Percentiles rank a stretch among this genome's conserved stretches.
These are phyloP conservation scores for Thysanoteuthis rhombus DNA, from an alignment of 2,888 invertebrate genomes.

Conservation along the genomic window DNA sequence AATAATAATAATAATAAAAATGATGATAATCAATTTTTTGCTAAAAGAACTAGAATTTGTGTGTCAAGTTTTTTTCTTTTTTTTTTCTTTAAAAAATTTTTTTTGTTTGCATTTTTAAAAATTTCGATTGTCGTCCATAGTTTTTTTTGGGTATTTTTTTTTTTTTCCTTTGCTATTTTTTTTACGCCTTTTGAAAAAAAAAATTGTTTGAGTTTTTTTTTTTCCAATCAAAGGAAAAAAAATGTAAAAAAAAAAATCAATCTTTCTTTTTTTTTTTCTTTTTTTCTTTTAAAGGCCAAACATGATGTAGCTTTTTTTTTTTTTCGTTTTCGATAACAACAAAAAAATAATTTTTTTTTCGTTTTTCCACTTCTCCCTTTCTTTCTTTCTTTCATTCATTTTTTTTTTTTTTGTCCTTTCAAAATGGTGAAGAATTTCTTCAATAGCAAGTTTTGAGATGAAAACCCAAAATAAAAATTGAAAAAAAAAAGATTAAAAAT, in stretches of 20 bases:
- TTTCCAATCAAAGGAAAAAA: not conserved
- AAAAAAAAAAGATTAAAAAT: not conserved
- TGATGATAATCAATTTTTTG: too few relatives aligned
- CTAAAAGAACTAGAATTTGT: not conserved
- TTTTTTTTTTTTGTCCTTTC: not conserved
- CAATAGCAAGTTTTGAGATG: slow-evolving; percentile 15
- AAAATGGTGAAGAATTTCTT: not conserved
- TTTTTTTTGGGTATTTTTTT: not conserved
- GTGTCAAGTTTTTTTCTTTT: not conserved
- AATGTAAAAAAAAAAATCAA: not conserved
- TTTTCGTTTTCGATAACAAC: not conserved
- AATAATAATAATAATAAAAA: not conserved
- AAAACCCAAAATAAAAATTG: not conserved
- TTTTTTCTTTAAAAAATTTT: too few relatives aligned
- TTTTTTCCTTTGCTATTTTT: not conserved
- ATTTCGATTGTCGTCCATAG: not conserved
- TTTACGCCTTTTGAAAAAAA: too few relatives aligned
- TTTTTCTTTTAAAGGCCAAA: not conserved
- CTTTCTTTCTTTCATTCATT: not conserved
- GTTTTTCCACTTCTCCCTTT: not conserved
- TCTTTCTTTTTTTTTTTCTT: not conserved
- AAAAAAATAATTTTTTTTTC: not conserved
- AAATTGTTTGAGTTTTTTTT: not conserved
- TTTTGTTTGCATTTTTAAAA: not conserved
- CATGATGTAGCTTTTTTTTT: not conserved